Conservation (phyloP, 2,113 vertebrate species). For the Psilopsiagon aurifrons region DNA sequence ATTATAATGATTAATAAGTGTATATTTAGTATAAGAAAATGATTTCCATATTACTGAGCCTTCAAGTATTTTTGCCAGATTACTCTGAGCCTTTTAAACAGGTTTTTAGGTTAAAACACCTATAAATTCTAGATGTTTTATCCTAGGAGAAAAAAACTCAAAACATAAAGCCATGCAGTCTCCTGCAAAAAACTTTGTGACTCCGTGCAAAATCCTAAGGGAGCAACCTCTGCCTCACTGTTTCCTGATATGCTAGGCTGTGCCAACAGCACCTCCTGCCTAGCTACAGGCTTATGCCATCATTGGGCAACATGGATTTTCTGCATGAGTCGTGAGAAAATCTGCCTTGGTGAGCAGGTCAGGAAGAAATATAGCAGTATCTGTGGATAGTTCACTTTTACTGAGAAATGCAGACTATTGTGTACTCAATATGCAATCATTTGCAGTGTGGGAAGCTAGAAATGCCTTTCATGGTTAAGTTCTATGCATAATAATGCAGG, state of each 20-base stretch:
- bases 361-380: background rate
- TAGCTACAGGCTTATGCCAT: background rate
- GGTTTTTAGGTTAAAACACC: background rate
- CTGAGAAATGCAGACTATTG: background rate
- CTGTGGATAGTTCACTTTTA: background rate
- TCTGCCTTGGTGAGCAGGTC: background rate
- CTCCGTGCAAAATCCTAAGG: background rate
- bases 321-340: background rate
- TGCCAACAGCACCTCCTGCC: background rate
- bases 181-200: background rate
- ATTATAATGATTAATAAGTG: constrained; percentile 9
- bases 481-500: background rate
- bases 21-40: constrained; percentile 46
- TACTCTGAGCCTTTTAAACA: background rate
- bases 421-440: background rate
- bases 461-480: background rate
- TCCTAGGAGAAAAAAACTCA: background rate
- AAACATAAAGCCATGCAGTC: background rate
- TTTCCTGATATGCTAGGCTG: background rate
- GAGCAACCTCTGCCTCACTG: background rate
- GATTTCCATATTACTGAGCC: constrained; percentile 4
- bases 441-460: background rate
- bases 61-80: constrained; percentile 26
- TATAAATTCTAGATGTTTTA: background rate
- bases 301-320: background rate